A percentile compares a stretch with the other conserved stretches of the same genome.
These are phyloP conservation scores for Drosophila engyochracea DNA, from an alignment of 2,888 invertebrate species.

Conservation along the genomic window DNA sequence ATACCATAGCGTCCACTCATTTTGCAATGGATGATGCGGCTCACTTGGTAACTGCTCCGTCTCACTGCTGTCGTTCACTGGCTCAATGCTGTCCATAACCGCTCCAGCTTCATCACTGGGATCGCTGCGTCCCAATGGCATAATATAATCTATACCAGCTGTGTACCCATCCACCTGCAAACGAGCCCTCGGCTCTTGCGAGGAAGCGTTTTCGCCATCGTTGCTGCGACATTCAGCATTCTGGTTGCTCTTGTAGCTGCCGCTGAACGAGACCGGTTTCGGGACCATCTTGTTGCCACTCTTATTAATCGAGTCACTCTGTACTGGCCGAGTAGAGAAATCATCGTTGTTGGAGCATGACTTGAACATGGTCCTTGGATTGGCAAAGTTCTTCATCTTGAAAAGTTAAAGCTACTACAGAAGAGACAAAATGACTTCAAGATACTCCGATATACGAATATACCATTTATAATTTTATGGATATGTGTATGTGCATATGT, in stretches of 20 bases:
- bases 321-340: conserved; percentile 49
- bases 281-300: background rate
- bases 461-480: background rate
- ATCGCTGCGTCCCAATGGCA: background rate
- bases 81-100: conserved; percentile 3
- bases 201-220: conserved; percentile 23
- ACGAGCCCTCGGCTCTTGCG: conserved; percentile 26
- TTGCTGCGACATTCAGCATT: conserved; percentile 18
- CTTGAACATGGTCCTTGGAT: conserved; percentile 64
- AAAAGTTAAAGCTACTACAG: conserved; percentile 28
- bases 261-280: background rate
- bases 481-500: background rate
- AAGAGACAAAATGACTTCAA: background rate
- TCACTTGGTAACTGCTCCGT: conserved; percentile 85
- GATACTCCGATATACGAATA: background rate
- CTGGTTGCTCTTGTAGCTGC: conserved; percentile 22
- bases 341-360: conserved; percentile 54
- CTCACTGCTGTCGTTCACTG: conserved; percentile 11
- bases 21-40: conserved; percentile 95
- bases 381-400: conserved; percentile 67
- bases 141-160: conserved; percentile 15
- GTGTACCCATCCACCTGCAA: conserved; percentile 24
- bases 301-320: conserved; percentile 11
- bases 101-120: conserved; percentile 2
- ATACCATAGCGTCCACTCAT: conserved; percentile 98